Conservation (phyloP, 2,888 invertebrate genomes). For the Dolomedes plantarius region DNA sequence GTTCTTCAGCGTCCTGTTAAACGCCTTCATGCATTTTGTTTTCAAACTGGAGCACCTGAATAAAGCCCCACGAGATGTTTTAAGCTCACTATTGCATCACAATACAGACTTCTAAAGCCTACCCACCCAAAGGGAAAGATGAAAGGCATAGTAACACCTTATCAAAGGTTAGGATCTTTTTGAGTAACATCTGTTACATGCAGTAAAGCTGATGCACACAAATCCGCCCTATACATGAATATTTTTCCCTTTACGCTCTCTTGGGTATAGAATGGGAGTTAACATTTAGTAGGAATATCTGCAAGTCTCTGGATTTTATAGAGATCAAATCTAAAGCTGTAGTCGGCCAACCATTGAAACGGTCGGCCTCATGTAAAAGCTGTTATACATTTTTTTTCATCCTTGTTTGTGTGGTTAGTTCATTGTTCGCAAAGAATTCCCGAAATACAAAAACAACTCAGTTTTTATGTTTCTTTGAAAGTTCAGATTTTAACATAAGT, state of each 20-base stretch:
- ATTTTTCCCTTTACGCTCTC: conserved; percentile 42
- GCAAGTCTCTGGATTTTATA: conserved; percentile 35
- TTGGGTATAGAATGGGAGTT: conserved; percentile 33
- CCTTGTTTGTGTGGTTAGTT: conserved; percentile 12
- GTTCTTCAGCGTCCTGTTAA: no score
- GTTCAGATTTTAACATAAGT: no score
- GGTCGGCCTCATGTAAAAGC: conserved; percentile 12
- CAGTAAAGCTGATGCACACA: conserved; percentile 44
- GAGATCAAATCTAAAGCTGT: conserved; percentile 46
- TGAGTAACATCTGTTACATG: conserved; percentile 63
- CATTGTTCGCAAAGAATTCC: no score
- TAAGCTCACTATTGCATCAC: conserved; percentile 46
- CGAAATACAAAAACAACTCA: no score
- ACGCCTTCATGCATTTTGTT: not conserved
- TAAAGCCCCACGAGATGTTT: not conserved
- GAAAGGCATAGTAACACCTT: conserved; percentile 57
- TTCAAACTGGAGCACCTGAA: not conserved
- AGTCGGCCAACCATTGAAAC: conserved; percentile 44
- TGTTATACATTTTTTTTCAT: conserved; percentile 12
- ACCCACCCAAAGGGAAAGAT: conserved; percentile 25
- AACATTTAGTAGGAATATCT: conserved; percentile 36
- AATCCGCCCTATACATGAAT: conserved; percentile 32
- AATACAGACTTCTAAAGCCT: conserved; percentile 30
- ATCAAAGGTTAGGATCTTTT: conserved; percentile 53
- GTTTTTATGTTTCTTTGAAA: no score